These are phyloP conservation scores for Craniophora ligustri DNA, from an alignment of 2,888 invertebrate genomes.

Conservation along the genomic window DNA sequence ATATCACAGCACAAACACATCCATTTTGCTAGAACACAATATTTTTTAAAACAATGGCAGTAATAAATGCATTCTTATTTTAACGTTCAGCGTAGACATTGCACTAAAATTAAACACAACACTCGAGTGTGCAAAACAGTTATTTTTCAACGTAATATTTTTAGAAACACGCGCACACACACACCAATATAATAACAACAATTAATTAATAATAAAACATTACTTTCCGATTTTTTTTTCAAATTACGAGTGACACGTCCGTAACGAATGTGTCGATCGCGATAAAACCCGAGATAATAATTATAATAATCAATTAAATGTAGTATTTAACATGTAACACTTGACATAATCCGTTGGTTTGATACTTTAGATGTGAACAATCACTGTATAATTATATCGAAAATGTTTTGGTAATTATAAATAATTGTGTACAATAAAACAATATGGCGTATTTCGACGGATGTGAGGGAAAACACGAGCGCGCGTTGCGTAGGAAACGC, in stretches of 20 bases:
- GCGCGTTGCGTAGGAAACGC: constrained; percentile 60
- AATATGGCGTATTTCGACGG: constrained; percentile 83
- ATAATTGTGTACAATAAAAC: constrained; percentile 72
- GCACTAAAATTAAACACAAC: constrained; percentile 74
- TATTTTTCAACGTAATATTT: constrained; percentile 70
- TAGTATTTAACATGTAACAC: constrained; percentile 33
- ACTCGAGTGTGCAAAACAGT: constrained; percentile 56
- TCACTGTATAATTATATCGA: constrained; percentile 32
- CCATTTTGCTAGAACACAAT: constrained; percentile 58
- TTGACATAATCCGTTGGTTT: constrained; percentile 31
- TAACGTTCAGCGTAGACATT: constrained; percentile 70
- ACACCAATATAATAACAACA: constrained; percentile 16
- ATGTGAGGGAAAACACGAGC: constrained; percentile 80
- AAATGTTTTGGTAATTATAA: constrained; percentile 59
- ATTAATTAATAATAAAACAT: constrained; percentile 36
- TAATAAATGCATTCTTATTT: constrained; percentile 70
- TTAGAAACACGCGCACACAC: constrained; percentile 56
- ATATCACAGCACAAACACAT: constrained; percentile 64
- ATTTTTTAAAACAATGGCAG: constrained; percentile 65
- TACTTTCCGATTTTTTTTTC: constrained; percentile 46
- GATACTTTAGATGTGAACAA: constrained; percentile 21
- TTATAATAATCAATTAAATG: constrained; percentile 44
- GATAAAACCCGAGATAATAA: constrained; percentile 53
- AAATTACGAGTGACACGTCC: constrained; percentile 50
- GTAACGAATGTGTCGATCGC: constrained; percentile 41